Conservation (phyloP, 2,797 vertebrate genomes). For the Tenualosa thibaudeaui region DNA sequence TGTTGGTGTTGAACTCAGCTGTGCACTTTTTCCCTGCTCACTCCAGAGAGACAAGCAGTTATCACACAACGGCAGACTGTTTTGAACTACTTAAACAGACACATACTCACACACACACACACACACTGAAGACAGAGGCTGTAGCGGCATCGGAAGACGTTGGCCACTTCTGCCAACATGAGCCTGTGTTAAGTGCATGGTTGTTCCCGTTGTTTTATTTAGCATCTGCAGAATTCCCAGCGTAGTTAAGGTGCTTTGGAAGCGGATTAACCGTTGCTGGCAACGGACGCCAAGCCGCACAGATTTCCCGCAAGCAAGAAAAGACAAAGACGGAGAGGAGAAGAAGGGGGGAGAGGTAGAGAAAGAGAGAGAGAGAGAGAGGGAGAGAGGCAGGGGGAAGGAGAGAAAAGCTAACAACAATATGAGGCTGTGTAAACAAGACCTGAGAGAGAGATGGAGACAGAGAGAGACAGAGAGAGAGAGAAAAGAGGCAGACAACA, state of each 20-base stretch:
- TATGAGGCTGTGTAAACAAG: neutral
- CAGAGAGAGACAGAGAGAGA: neutral
- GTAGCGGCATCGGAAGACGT: conserved; percentile 48
- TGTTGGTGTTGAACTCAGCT: conserved; percentile 50
- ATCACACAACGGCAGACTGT: conserved; percentile 75
- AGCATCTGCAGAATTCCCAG: conserved; percentile 59
- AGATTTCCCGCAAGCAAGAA: conserved; percentile 57
- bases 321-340: conserved; percentile 38
- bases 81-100: conserved; percentile 53
- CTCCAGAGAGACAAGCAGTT: conserved; percentile 64
- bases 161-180: conserved; percentile 50
- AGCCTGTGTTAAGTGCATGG: conserved; percentile 56
- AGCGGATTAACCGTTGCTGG: conserved; percentile 59
- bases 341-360: neutral
- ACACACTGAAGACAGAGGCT: conserved; percentile 25
- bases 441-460: neutral
- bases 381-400: neutral
- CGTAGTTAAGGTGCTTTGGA: conserved; percentile 61
- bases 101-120: conserved; percentile 15
- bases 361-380: conserved; percentile 9
- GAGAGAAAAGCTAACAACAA: neutral
- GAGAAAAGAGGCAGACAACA: conserved; percentile 37
- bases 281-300: conserved; percentile 39
- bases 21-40: conserved; percentile 43
- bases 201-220: conserved; percentile 57